Conservation (phyloP, 2,797 vertebrate genomes). For the Poeciliopsis gracilis region DNA sequence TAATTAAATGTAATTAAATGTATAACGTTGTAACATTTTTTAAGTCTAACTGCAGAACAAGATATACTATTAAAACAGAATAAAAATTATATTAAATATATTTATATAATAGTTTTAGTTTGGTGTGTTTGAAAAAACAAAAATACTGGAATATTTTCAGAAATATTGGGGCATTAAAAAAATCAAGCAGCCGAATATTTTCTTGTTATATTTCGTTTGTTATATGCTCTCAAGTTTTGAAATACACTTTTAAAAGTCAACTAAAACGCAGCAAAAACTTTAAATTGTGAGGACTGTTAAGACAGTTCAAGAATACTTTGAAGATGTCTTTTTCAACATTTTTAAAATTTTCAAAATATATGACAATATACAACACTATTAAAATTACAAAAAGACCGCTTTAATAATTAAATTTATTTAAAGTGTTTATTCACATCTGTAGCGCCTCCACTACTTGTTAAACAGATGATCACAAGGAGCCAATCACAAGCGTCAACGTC, state of each 20-base stretch:
- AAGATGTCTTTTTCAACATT: not conserved
- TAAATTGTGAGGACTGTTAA: not conserved
- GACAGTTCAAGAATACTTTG: not conserved
- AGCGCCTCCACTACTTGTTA: not conserved
- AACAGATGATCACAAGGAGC: not conserved
- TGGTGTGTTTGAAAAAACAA: not conserved
- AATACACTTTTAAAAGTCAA: not conserved
- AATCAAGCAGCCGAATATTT: not conserved
- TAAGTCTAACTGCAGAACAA: not conserved
- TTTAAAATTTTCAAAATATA: not conserved
- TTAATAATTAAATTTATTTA: not conserved
- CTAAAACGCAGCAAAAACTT: no score
- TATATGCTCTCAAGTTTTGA: not conserved
- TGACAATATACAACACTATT: not conserved
- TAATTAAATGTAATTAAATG: not conserved
- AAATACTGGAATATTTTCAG: not conserved
- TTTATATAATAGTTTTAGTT: not conserved
- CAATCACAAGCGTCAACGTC: not conserved
- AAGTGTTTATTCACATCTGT: not conserved
- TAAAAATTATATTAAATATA: not conserved
- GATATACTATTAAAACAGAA: not conserved
- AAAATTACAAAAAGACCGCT: not conserved
- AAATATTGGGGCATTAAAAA: not conserved
- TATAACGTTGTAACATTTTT: not conserved
- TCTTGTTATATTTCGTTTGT: not conserved